Evolutionary conservation across 1,140 invertebrate genomes (phyloP).

Genomic region (Psix sp.): DNA sequence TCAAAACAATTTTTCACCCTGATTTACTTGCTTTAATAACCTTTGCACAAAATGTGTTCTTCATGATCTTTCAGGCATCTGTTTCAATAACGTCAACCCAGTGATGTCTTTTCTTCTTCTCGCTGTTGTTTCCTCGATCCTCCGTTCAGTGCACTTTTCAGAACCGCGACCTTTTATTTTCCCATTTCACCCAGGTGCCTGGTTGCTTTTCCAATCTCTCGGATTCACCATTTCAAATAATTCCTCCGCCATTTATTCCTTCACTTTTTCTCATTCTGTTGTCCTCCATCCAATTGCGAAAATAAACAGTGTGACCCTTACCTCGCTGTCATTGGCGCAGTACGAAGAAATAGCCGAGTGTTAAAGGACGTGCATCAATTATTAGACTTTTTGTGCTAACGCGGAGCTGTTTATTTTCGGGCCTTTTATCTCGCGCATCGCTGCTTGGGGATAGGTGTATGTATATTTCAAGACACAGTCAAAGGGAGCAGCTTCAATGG

Average conservation of each 20-base stretch:
- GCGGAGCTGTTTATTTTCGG: conserved; percentile 29
- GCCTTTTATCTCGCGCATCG: conserved; percentile 36
- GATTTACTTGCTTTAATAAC: conserved; percentile 16
- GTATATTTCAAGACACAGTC: conserved; percentile 40
- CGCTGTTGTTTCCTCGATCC: conserved; percentile 17
- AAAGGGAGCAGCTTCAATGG: conserved; percentile 23
- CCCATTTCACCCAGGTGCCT: conserved; percentile 51
- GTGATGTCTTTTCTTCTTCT: conserved; percentile 19
- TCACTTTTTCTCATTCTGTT: conserved; percentile 12
- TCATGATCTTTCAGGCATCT: conserved; percentile 21
- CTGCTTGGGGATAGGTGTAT: conserved; percentile 19
- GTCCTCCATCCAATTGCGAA: conserved; percentile 22
- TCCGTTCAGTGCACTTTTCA: conserved; percentile 11
- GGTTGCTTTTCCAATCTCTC: conserved; percentile 47
- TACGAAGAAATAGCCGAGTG: conserved; percentile 25
- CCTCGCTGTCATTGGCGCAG: conserved; percentile 6
- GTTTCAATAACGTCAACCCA: conserved; percentile 33
- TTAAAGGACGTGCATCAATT: conserved; percentile 48
- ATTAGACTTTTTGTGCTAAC: conserved; percentile 35
- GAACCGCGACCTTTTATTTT: conserved; percentile 39
- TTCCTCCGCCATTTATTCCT: conserved; percentile 27
- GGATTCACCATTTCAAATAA: conserved; percentile 40
- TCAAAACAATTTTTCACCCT: background rate
- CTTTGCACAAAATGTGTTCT: conserved; percentile 18
- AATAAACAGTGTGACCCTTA: conserved; percentile 35